Conservation (phyloP, 2,113 vertebrate species). For the Amphiprion percula region DNA sequence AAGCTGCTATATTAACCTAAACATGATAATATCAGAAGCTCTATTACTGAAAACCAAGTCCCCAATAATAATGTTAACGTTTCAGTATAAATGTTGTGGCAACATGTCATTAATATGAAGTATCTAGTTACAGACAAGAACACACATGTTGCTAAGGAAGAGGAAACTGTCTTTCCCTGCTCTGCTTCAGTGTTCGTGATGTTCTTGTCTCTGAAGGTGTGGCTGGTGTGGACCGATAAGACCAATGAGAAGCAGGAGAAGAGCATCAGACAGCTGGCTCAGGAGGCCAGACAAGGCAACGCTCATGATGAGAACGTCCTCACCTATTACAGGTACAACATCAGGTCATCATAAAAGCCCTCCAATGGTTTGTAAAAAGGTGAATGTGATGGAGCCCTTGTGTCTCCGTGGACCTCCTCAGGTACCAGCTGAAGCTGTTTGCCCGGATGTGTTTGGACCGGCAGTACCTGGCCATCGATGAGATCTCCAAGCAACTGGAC, state of each 20-base stretch:
- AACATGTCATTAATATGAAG: too few relatives aligned
- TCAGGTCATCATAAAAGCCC: background rate
- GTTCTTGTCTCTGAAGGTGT: conserved; percentile 78
- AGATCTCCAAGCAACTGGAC: conserved; percentile 97
- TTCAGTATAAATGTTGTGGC: too few relatives aligned
- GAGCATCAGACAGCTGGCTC: conserved; percentile 93
- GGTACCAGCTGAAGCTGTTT: conserved; percentile 98
- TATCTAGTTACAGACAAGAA: too few relatives aligned
- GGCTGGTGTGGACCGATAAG: conserved; percentile 95
- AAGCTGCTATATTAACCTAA: too few relatives aligned
- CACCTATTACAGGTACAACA: conserved; percentile 94
- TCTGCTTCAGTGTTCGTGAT: too few relatives aligned
- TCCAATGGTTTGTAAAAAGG: fast-evolving
- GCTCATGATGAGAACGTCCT: conserved; percentile 94
- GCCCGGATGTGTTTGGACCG: conserved; percentile 98
- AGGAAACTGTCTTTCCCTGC: too few relatives aligned
- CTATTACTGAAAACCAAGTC: too few relatives aligned
- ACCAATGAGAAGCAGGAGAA: conserved; percentile 92
- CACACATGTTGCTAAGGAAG: too few relatives aligned
- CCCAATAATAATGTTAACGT: too few relatives aligned
- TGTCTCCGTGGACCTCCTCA: conserved; percentile 51
- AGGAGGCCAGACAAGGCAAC: conserved; percentile 95
- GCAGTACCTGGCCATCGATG: conserved; percentile 97
- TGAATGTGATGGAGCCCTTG: background rate
- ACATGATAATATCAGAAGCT: too few relatives aligned